Evolutionary conservation across 2,797 vertebrate species (phyloP).

Genomic region (Coilia nasus): DNA sequence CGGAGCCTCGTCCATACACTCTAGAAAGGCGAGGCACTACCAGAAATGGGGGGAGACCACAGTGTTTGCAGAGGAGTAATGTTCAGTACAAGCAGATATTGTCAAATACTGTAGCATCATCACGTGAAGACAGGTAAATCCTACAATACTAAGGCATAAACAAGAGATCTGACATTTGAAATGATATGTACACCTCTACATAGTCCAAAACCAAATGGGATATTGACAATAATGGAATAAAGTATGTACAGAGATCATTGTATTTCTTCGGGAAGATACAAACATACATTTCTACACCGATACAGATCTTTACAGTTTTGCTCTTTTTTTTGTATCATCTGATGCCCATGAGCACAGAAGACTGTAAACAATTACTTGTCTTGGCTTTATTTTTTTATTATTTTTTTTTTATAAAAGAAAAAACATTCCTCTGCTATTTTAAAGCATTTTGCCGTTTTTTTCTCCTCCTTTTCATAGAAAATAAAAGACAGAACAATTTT

Average conservation of each 20-base stretch:
- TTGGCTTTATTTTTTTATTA: conserved; percentile 84
- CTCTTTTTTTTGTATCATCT: conserved; percentile 72
- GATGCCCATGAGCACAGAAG: conserved; percentile 79
- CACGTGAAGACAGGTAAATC: conserved; percentile 83
- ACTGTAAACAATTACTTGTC: conserved; percentile 85
- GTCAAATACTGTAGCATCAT: conserved; percentile 65
- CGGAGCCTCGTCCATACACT: neutral
- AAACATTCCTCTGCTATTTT: conserved; percentile 86
- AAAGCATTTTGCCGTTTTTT: conserved; percentile 82
- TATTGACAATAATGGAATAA: conserved; percentile 86
- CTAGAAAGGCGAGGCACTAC: conserved; percentile 86
- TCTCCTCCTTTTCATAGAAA: conserved; percentile 92
- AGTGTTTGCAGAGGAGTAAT: conserved; percentile 85
- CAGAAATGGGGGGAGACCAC: conserved; percentile 86
- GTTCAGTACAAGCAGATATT: conserved; percentile 83
- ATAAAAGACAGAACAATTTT: conserved; percentile 84
- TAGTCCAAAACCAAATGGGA: conserved; percentile 77
- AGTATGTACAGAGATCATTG: conserved; percentile 84
- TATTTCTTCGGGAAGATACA: conserved; percentile 77
- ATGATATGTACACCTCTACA: conserved; percentile 91
- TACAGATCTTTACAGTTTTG: conserved; percentile 80
- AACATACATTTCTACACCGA: conserved; percentile 84
- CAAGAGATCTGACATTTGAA: conserved; percentile 72
- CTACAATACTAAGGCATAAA: conserved; percentile 86
- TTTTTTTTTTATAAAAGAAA: conserved; percentile 48